Evolutionary conservation across 2,113 vertebrate genomes (phyloP), one percentile per base, ranked within the genome.

Genomic region (Burhinus oedicnemus): DNA sequence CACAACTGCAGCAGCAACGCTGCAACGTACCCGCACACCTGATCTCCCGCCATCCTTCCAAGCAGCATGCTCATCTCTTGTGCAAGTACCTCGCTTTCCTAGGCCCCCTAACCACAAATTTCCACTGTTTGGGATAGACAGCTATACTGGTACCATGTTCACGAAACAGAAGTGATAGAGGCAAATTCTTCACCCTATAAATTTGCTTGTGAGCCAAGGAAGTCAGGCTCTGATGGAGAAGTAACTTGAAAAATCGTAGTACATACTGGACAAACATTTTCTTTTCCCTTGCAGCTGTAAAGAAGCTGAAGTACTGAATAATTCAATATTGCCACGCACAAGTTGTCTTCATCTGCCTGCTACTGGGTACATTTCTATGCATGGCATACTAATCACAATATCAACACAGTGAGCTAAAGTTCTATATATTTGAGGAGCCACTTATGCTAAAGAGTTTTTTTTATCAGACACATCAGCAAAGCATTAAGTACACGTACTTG

Each of bases 301-400:
- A 83, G 54, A 77, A 79, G 61, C 81, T 90, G 27, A 89, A 86
- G 40, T 85, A 87, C 71, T 96, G 85, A 95, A 82, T 95, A 93
- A 95, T 96, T 97, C 89, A 95, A 84, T 70, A 95, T 12, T 68
- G 49, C 57, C 69, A 75, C 49, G 68, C 52, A 78, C 1, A 0
- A 91, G 69, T 44, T 84, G 36, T 83, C 86, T 74, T 83, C 49
- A 62, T 54, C 74, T 89, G 64, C 71, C 92, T 97, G 55, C 95
- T 95, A 79, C 45, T 58, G 78, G 85, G 68, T 81, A 91, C 69
- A 44, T 77, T 71, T 91, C 74, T 78, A 62, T 72, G 47, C 45
- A 54, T 34, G 62, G 61, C 77, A 91, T 51, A 64, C 80, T 97
- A 92, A 88, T 86, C 68, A 60, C 82, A 86, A 45, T 44, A 93